Base-by-base conservation (phyloP, 2,113 vertebrate species). In the Hystrix cristata region DNA sequence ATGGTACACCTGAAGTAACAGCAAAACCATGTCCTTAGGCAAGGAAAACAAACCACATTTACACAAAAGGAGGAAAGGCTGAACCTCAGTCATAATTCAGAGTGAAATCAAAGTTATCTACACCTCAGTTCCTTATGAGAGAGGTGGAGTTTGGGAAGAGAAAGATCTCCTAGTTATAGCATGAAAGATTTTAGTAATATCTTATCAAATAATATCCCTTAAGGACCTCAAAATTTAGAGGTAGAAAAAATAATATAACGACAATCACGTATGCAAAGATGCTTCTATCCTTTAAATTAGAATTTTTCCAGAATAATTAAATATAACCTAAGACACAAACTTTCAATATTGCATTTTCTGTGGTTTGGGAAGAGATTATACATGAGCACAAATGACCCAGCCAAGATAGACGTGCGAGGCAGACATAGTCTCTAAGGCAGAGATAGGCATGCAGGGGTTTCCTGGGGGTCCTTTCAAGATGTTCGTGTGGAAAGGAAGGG, bases 261-360 rank as follows among this genome's bases (percentile, higher is more conserved):
- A 57, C 10, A 67, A 38, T 3, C 14, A 94, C 80, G 81, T 59
- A 53, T 94, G 69, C 69, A 94, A 83, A 95, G 60, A 91, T 79
- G 2, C 60, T 95, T 67, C 43, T 76, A 89, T 10, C 23, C 43
- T 65, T 85, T 91, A 93, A 34, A 84, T 53, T 67, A 55, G 7
- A 87, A 48, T 67, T 93, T 90, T 87, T 84, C n/a, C 46, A 84
- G 46, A 90, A 74, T 93, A 91, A 79, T 34, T 84, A 79, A 89
- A 38, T 15, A 12, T 43, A 38, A 78, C 21, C 21, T 84, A 51
- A 67, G 57, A 95, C 23, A 34, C 25, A 55, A 55, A 51, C 14
- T 43, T 94, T 86, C 14, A 62, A 21, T 82, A 31, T 78, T 62
- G 11, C 5, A n/a, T 51, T 81, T 69, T n/a, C 76, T 85, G 31